Conservation (phyloP, 2,888 invertebrate species). For the Drepanosiphum platanoidis region DNA sequence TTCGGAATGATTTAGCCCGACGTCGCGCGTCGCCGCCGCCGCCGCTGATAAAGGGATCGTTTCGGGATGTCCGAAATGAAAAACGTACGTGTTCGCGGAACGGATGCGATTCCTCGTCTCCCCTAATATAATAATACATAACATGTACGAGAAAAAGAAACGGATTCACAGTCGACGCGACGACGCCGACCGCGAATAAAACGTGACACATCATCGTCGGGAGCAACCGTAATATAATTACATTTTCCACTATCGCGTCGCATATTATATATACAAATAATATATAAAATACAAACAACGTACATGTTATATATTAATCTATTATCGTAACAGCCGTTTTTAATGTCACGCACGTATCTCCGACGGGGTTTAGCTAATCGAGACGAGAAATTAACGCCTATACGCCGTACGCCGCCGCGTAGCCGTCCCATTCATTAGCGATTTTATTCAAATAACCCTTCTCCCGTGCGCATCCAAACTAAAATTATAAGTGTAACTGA, state of each 20-base stretch:
- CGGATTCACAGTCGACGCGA: background rate
- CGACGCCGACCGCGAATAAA: background rate
- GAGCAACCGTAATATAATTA: conserved; percentile 2
- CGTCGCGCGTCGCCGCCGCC: too few relatives aligned
- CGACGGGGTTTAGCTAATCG: conserved; percentile 16
- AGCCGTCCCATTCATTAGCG: conserved; percentile 16
- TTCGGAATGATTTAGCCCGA: background rate
- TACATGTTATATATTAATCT: background rate
- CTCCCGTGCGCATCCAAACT: background rate
- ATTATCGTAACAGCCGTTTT: conserved; percentile 22
- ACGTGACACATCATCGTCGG: background rate
- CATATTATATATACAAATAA: too few relatives aligned
- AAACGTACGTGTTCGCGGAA: background rate
- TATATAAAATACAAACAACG: background rate
- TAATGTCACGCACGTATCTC: conserved; percentile 41
- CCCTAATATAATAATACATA: background rate
- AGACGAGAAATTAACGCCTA: conserved; percentile 39
- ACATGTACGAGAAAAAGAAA: too few relatives aligned
- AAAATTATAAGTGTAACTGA: conserved; percentile 44
- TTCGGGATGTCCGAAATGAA: background rate
- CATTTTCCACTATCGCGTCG: background rate
- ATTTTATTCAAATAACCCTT: conserved; percentile 30
- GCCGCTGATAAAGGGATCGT: background rate
- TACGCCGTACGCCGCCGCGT: background rate
- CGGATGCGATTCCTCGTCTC: background rate